Evolutionary conservation across 2,113 vertebrate species (phyloP), one percentile per base, ranked within the genome.

Genomic region (Parus major): DNA sequence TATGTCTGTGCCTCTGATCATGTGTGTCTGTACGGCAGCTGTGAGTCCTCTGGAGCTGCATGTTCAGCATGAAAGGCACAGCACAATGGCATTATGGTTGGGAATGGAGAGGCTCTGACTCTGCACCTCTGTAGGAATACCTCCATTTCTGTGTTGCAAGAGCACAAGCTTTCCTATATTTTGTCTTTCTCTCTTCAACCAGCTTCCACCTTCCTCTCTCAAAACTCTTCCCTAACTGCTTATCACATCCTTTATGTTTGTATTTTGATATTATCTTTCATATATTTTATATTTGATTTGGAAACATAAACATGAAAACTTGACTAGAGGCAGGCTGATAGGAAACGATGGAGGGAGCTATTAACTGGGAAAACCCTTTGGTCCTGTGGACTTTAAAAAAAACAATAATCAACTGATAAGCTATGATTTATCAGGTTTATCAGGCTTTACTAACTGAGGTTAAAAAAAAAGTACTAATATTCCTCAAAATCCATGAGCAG

Each of bases 111-210:
- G 31, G 21, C 10, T 85, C 31, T 70, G 52, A 23, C 23, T 53
- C 41, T 17, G 14, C 18, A 21, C 8, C 4, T 27, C 4, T 0
- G 0, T 33, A 25, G 53, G 12, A 70, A 17, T 19, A 11, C 16
- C 36, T 88, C 52, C 12, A n/a, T 35, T 72, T 21, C 20, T 49
- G 19, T 21, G 15, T 21, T n/a, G 13, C 63, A 55, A 68, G n/a
- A 71, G 2, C 5, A 1, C 15, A 78, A 55, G 10, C 2, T 28
- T 65, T 82, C 27, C 49, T 64, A 18, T 2, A 18, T 69, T 88
- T 90, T 69, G 16, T 61, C 21, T 66, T 66, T 17, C 12, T 59
- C 15, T 79, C 31, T 59, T 59, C 22, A 57, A 19, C 6, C 0
- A 14, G 10, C 16, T 73, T 20, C 5, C 21, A 33, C 15, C 22